Percentiles rank a stretch among this genome's conserved stretches.
Evolutionary conservation across 2,888 invertebrate genomes (phyloP).

Genomic region (Phengaris arion): DNA sequence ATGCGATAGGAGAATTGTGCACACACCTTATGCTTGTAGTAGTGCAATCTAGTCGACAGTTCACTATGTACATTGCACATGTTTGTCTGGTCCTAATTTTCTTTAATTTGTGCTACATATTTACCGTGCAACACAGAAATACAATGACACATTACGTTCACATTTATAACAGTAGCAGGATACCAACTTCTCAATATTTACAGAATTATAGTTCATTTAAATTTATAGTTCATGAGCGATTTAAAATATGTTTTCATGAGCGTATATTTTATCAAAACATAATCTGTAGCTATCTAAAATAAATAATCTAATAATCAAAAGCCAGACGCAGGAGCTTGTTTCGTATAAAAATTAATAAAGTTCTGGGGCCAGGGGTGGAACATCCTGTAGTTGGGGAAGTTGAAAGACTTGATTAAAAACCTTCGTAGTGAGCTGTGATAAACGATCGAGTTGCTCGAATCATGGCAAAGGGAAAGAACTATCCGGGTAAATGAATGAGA

Average conservation of each 20-base stretch:
- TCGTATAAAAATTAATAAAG: conserved; percentile 16
- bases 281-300: neutral
- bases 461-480: neutral
- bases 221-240: neutral
- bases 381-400: neutral
- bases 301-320: too few relatives aligned
- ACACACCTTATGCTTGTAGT: too few relatives aligned
- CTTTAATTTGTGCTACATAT: too few relatives aligned
- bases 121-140: too few relatives aligned
- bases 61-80: too few relatives aligned
- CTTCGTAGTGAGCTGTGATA: conserved; percentile 1
- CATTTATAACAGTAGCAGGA: too few relatives aligned
- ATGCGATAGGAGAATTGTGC: too few relatives aligned
- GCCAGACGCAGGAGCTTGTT: neutral
- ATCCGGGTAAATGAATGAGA: neutral
- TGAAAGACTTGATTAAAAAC: conserved; percentile 8
- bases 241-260: too few relatives aligned
- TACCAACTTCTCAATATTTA: neutral
- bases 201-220: neutral
- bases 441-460: neutral
- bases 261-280: neutral
- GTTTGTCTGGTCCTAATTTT: too few relatives aligned
- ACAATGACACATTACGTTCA: too few relatives aligned
- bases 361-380: neutral
- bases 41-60: too few relatives aligned